Conservation (phyloP, 1,140 invertebrate genomes). For the Eurosta solidaginis region DNA sequence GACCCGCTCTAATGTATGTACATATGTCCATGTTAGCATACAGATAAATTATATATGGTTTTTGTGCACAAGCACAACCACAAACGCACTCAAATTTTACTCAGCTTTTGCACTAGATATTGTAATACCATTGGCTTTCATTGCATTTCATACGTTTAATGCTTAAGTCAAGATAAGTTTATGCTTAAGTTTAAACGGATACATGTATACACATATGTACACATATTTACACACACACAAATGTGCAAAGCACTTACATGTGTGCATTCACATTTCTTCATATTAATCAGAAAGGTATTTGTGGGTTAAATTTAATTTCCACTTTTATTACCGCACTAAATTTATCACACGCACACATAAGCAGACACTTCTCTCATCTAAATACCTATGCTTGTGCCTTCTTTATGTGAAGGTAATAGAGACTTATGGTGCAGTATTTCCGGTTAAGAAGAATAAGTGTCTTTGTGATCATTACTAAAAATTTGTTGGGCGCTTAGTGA, state of each 20-base stretch:
- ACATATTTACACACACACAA: too few relatives aligned
- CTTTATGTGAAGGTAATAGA: background rate
- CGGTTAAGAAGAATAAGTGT: background rate
- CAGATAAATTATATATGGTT: background rate
- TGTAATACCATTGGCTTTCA: background rate
- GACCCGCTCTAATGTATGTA: too few relatives aligned
- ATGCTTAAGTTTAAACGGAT: too few relatives aligned
- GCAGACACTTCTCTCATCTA: background rate
- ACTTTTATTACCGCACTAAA: background rate
- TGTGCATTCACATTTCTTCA: too few relatives aligned
- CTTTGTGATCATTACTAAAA: background rate
- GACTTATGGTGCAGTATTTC: background rate
- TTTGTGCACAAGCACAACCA: background rate
- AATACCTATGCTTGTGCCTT: background rate
- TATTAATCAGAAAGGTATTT: background rate
- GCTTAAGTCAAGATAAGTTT: background rate
- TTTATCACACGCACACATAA: background rate
- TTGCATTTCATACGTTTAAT: background rate
- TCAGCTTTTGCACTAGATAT: background rate
- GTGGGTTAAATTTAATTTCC: conserved; percentile 21
- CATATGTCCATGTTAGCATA: too few relatives aligned
- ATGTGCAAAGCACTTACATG: too few relatives aligned
- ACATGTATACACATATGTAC: background rate
- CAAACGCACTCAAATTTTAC: background rate
- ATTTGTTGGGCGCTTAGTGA: background rate